These are phyloP conservation scores for Platycheirus albimanus DNA, from an alignment of 2,888 invertebrate species.

Conservation along the genomic window DNA sequence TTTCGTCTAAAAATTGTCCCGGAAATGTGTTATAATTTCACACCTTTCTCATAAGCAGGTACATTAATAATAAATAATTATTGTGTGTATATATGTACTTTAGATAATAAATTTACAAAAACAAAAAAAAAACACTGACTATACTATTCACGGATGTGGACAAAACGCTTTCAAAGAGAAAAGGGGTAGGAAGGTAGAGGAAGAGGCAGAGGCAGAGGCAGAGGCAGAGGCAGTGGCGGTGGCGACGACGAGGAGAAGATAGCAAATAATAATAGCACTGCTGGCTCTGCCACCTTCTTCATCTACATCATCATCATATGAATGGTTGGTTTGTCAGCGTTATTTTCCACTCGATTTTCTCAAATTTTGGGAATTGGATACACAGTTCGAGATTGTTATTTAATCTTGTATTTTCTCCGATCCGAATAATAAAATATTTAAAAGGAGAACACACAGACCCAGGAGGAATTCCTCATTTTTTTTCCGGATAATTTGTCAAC, in stretches of 20 bases:
- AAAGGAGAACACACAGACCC: conserved; percentile 53
- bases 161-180: conserved; percentile 53
- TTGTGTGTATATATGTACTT: conserved; percentile 24
- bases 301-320: conserved; percentile 13
- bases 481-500: conserved; percentile 60
- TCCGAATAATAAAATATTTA: no score
- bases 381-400: conserved; percentile 28
- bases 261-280: conserved; percentile 42
- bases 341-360: conserved; percentile 17
- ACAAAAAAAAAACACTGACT: conserved; percentile 18
- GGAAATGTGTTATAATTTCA: conserved; percentile 49
- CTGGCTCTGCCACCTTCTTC: conserved; percentile 30
- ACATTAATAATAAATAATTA: not conserved
- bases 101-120: conserved; percentile 38
- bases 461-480: conserved; percentile 38
- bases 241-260: no score
- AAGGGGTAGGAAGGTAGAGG: conserved; percentile 27
- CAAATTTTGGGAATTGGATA: conserved; percentile 43
- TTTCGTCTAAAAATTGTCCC: no score
- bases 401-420: no score
- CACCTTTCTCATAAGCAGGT: conserved; percentile 43
- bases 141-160: conserved; percentile 65
- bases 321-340: conserved; percentile 12
- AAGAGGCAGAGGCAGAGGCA: no score
- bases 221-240: no score